Evolutionary conservation across 1,140 invertebrate species (phyloP).

Genomic region (Meteorus sp.): DNA sequence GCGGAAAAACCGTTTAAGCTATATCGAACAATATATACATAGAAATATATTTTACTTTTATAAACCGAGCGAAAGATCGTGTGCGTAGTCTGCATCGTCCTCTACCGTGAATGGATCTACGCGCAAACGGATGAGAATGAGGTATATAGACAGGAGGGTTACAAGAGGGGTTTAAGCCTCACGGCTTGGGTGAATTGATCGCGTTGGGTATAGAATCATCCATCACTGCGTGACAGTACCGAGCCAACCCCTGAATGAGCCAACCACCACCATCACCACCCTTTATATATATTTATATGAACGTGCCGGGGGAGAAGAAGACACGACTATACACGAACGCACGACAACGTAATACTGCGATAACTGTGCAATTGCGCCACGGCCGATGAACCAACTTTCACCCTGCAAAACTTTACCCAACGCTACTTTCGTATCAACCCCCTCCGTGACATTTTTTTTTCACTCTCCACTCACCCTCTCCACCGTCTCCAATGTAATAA

Average conservation of each 20-base stretch:
- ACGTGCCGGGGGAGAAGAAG: slow-evolving; percentile 34
- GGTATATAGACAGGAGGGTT: not conserved
- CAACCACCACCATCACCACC: slow-evolving; percentile 35
- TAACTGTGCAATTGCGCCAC: slow-evolving; percentile 35
- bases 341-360: slow-evolving; percentile 17
- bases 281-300: no score
- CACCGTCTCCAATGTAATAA: slow-evolving; percentile 11
- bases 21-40: no score
- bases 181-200: slow-evolving; percentile 52
- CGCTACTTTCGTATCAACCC: slow-evolving; percentile 6
- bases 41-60: no score
- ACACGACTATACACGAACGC: slow-evolving; percentile 41
- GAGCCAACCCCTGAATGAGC: slow-evolving; percentile 46
- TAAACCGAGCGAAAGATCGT: not conserved
- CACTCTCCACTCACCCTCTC: not conserved
- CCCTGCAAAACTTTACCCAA: slow-evolving; percentile 38
- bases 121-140: not conserved
- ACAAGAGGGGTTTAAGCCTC: slow-evolving; percentile 2
- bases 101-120: not conserved
- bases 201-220: slow-evolving; percentile 55
- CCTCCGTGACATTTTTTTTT: slow-evolving; percentile 6
- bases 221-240: slow-evolving; percentile 56
- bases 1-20: no score
- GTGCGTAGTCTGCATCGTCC: no score
- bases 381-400: slow-evolving; percentile 46